Evolutionary conservation across 2,888 invertebrate genomes (phyloP), one percentile per base, ranked within the genome.

Genomic region (Electrophaes corylata): DNA sequence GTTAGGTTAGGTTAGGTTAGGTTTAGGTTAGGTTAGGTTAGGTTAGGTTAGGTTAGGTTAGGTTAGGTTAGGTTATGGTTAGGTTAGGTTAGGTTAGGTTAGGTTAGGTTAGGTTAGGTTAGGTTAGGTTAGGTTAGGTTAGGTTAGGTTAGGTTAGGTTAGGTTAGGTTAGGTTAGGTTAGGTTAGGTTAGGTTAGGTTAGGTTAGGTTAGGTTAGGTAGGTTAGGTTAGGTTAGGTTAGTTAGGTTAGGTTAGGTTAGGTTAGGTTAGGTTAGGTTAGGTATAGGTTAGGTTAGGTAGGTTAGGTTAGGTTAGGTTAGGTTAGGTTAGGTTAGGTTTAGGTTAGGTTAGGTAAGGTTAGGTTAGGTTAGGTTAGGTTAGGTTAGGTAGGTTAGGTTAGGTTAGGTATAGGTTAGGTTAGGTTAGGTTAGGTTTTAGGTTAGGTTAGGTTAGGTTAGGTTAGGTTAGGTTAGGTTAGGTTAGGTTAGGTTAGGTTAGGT

Each of bases 101-200:
- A 63, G 65, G 61, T 64, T 59, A 64, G 60, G 59, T 60, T 55
- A 52, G 64, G 44, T 44, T 26, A 44, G 44, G 44, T 44, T 44
- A 44, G 44, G 44, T 52, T 57, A 49, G 57, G 66, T 62, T 64
- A 64, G 64, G 64, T 65, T 62, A 46, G 49, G 45, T 46, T 55
- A 53, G 58, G 45, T 55, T 46, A 49, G 57, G 64, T 59, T 64
- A 60, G 66, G 62, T 64, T 64, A 66, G 70, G 66, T 65, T 66
- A 65, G 66, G 66, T 65, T 62, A 55, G 68, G 61, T 58, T 56
- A 52, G 53, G 58, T 62, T 52, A 47, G 48, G 52, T 52, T 58
- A 44, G 48, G 44, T 53, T 58, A 44, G 44, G 44, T 44, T 44
- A 44, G 44, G 44, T 44, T 47, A 60, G 57, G 43, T 55, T 60